Percentiles rank a stretch among this genome's conserved stretches.
Evolutionary conservation across 2,797 vertebrate species (phyloP).

Genomic region (Kryptolebias ocellatus): DNA sequence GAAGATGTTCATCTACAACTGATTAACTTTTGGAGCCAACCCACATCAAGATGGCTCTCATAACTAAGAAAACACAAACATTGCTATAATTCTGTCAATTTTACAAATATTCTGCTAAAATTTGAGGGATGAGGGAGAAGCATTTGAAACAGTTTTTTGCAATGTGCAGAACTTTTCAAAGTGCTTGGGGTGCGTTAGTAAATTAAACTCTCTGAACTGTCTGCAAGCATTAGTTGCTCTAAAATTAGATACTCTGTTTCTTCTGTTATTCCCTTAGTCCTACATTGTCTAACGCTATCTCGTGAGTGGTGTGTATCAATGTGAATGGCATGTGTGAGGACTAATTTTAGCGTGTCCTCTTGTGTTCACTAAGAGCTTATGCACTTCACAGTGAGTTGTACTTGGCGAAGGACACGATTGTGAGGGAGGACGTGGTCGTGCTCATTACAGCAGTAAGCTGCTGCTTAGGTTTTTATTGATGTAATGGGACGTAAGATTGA

Average conservation of each 20-base stretch:
- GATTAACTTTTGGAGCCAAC: too few species aligned
- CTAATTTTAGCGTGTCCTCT: constrained; percentile 64
- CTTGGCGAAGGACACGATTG: constrained; percentile 53
- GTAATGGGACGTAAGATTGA: constrained; percentile 67
- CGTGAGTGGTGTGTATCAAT: constrained; percentile 13
- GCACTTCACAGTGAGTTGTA: constrained; percentile 57
- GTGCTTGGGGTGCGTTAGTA: neutral
- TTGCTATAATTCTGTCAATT: too few species aligned
- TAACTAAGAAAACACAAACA: too few species aligned
- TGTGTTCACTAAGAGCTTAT: constrained; percentile 55
- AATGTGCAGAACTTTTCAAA: constrained; percentile 5
- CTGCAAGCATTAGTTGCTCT: constrained; percentile 1
- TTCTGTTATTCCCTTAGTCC: constrained; percentile 7
- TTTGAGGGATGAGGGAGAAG: too few species aligned
- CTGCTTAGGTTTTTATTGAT: constrained; percentile 69
- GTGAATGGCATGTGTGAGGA: constrained; percentile 60
- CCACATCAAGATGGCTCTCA: too few species aligned
- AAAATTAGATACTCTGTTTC: neutral
- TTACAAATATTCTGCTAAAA: too few species aligned
- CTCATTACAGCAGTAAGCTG: constrained; percentile 67
- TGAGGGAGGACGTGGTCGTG: constrained; percentile 65
- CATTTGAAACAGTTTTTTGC: neutral
- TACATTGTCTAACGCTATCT: constrained; percentile 7
- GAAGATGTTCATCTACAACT: too few species aligned
- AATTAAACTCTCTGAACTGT: neutral